Evolutionary conservation across 2,113 vertebrate species (phyloP).

Genomic region (Myocastor coypus): DNA sequence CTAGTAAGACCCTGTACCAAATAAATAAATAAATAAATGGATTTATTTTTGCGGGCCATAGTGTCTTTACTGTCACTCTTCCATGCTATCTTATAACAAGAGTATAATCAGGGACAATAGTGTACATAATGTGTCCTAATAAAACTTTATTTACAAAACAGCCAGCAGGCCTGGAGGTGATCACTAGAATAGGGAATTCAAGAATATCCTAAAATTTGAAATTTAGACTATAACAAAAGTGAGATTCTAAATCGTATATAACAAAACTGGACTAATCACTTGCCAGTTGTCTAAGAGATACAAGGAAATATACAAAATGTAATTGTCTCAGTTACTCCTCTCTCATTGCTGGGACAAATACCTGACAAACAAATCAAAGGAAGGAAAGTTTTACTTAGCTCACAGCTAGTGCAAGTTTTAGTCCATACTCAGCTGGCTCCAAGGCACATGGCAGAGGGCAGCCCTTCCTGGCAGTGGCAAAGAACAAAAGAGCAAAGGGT

Average conservation of each 20-base stretch:
- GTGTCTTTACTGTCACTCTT: neutral
- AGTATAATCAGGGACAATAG: neutral
- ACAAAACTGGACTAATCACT: neutral
- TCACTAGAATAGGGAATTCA: neutral
- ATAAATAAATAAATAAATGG: too few species aligned
- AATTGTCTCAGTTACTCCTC: too few species aligned
- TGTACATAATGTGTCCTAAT: neutral
- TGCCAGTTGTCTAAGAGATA: neutral
- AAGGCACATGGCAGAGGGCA: too few species aligned
- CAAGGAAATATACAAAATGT: neutral
- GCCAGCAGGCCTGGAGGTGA: neutral
- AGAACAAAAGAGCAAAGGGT: too few species aligned
- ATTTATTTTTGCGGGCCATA: neutral
- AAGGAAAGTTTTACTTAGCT: too few species aligned
- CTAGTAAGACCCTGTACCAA: too few species aligned
- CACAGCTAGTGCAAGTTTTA: too few species aligned
- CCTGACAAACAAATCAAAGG: too few species aligned
- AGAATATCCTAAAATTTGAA: neutral
- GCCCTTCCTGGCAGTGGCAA: too few species aligned
- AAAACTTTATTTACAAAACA: slow-evolving; percentile 38
- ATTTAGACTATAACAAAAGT: neutral
- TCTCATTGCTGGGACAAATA: too few species aligned
- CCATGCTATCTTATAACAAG: neutral
- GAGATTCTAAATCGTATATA: neutral
- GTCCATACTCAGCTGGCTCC: too few species aligned